Evolutionary conservation across 2,888 invertebrate genomes (phyloP).

Genomic region (Pristionchus mayeri): DNA sequence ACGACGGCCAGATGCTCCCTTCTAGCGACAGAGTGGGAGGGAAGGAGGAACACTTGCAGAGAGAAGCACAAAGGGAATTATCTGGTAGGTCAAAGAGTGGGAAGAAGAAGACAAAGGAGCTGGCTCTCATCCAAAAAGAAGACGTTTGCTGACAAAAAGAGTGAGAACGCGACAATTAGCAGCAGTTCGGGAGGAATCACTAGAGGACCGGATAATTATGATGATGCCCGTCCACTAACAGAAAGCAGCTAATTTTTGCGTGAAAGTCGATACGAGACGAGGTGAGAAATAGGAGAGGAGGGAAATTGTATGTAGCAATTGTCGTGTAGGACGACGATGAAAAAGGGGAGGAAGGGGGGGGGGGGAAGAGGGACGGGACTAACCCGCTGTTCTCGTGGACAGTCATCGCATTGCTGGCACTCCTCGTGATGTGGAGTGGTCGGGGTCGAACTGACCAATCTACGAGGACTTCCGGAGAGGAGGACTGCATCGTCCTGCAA

Average conservation of each 20-base stretch:
- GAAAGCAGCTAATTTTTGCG: constrained; percentile 17
- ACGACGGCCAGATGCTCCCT: constrained; percentile 26
- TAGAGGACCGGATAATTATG: neutral
- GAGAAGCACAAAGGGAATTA: neutral
- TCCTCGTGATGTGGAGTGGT: constrained; percentile 42
- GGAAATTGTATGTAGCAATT: neutral
- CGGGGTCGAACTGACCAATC: constrained; percentile 49
- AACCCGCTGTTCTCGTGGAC: constrained; percentile 11
- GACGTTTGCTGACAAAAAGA: constrained; percentile 13
- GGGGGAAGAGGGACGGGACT: neutral
- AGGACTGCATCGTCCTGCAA: constrained; percentile 35
- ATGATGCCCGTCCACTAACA: neutral
- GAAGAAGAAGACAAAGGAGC: neutral
- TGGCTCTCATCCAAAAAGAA: neutral
- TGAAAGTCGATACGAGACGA: constrained; percentile 1
- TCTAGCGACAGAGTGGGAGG: constrained; percentile 6
- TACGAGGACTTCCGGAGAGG: constrained; percentile 49
- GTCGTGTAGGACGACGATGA: neutral
- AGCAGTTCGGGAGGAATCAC: neutral
- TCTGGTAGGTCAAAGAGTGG: constrained; percentile 1
- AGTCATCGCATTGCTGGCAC: constrained; percentile 46
- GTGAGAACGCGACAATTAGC: constrained; percentile 14
- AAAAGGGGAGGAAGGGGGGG: neutral
- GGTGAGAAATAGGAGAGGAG: constrained; percentile 3
- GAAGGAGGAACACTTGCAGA: constrained; percentile 10